phyloP scores from a whole-genome alignment of 2,113 vertebrate species.

The Lophura nycthemera region DNA sequence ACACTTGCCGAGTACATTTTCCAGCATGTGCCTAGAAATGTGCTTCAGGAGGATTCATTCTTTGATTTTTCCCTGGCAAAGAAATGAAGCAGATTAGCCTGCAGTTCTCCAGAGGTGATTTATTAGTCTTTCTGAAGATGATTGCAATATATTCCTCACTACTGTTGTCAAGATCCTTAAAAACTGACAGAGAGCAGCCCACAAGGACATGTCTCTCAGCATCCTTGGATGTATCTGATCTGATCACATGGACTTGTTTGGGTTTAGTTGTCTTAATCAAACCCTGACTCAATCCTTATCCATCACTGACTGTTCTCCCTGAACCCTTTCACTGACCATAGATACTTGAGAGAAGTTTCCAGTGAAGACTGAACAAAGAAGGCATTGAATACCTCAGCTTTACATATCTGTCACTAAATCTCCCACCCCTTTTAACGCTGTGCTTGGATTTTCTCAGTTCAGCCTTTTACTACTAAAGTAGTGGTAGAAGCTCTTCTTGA shows the following conservation, averaged over 20 bases:
- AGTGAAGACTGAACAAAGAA: not conserved
- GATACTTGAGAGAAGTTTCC: not conserved
- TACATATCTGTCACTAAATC: not conserved
- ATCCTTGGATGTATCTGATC: not conserved
- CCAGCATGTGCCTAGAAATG: not conserved
- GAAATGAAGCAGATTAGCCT: not conserved
- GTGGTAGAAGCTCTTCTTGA: not conserved
- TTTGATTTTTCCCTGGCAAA: not conserved
- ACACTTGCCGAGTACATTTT: not conserved
- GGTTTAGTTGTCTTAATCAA: not conserved
- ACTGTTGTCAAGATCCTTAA: not conserved
- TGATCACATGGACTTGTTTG: not conserved
- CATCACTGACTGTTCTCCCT: not conserved
- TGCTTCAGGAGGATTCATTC: not conserved
- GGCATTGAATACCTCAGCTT: not conserved
- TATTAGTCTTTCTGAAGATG: not conserved
- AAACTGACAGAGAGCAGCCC: not conserved
- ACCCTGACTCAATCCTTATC: not conserved
- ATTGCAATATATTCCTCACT: not conserved
- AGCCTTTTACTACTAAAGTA: not conserved
- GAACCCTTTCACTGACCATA: not conserved
- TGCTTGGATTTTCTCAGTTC: not conserved
- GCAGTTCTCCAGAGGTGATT: not conserved
- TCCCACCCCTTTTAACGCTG: fast-evolving
- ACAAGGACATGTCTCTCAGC: not conserved